Base-by-base conservation (phyloP, 2,888 invertebrate genomes). In the Clunio marinus region DNA sequence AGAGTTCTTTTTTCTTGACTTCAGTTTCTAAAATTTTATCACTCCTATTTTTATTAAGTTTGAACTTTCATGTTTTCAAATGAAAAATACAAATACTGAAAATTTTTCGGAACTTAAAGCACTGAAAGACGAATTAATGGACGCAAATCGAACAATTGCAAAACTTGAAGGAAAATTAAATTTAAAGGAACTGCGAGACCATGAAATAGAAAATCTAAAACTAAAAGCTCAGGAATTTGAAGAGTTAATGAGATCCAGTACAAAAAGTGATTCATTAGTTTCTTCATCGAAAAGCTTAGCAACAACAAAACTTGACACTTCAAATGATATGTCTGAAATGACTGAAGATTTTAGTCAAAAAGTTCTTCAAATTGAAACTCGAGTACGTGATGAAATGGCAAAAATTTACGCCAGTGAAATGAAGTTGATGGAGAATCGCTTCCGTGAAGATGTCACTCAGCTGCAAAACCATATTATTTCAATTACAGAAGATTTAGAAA, bases 301-400 rank as follows among this genome's bases (percentile, higher is more conserved):
- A 2, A 20, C 5, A 1, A 73, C 2, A 79, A 80, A 41, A 77
- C 77, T 63, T 75, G 77, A 5, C 73, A 74, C 17, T 76, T 80
- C 1, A 77, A 71, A 20, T 80, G 80, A 17, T 79, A 77, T 72
- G 80, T 81, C 0, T 5, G 77, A 78, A 24, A 74, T 80, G 17
- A 80, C 81, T 25, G 77, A 78, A 27, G 74, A 65, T 13, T 35
- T 17, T 8, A 28, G 20, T 25, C 72, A 1, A 71, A 78, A 2
- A 75, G 76, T 51, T 75, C 77, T 35, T 77, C 77, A 77, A 78
- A 78, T 75, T 1, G 78, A 78, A 70, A 72, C 75, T 35, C 83
- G 83, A 1, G 83, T 87, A 68, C 80, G 86, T 1, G 85, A 87
- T 70, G 87, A 87, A 74, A 84, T 86, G 80, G 85, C 86, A 0